Conservation (phyloP, 2,888 invertebrate genomes). For the Harmothoe impar region DNA sequence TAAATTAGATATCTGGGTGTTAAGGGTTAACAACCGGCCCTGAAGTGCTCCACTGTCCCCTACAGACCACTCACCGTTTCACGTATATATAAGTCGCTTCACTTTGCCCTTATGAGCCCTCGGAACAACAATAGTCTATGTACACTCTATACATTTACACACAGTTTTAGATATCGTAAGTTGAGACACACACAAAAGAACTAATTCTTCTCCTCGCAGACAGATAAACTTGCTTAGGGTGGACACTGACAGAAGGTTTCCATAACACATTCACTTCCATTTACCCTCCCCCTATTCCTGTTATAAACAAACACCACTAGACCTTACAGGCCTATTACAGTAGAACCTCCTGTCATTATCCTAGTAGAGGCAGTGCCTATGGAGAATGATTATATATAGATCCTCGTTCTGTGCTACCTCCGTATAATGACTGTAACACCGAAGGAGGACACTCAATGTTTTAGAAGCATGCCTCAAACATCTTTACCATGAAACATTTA, state of each 20-base stretch:
- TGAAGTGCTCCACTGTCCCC: background rate
- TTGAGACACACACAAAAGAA: constrained; percentile 49
- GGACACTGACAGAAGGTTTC: constrained; percentile 2
- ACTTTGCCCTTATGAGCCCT: background rate
- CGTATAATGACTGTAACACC: too few species aligned
- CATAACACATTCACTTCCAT: background rate
- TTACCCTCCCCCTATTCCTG: background rate
- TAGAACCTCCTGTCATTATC: too few species aligned
- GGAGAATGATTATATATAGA: too few species aligned
- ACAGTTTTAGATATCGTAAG: constrained; percentile 11
- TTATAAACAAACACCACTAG: background rate
- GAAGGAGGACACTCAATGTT: too few species aligned
- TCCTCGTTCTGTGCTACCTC: too few species aligned
- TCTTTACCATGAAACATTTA: too few species aligned
- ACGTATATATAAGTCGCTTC: background rate
- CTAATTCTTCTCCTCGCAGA: constrained; percentile 12
- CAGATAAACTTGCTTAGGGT: background rate
- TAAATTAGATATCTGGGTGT: too few species aligned
- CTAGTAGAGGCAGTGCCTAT: too few species aligned
- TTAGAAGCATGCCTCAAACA: too few species aligned
- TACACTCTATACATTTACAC: constrained; percentile 52
- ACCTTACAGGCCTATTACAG: background rate
- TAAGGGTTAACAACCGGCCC: background rate
- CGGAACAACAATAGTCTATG: constrained; percentile 30
- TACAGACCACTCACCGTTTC: background rate